A percentile compares a stretch with the other conserved stretches of the same genome.
Conservation (phyloP, 1,140 invertebrate genomes). For the Eupeodes corollae region DNA sequence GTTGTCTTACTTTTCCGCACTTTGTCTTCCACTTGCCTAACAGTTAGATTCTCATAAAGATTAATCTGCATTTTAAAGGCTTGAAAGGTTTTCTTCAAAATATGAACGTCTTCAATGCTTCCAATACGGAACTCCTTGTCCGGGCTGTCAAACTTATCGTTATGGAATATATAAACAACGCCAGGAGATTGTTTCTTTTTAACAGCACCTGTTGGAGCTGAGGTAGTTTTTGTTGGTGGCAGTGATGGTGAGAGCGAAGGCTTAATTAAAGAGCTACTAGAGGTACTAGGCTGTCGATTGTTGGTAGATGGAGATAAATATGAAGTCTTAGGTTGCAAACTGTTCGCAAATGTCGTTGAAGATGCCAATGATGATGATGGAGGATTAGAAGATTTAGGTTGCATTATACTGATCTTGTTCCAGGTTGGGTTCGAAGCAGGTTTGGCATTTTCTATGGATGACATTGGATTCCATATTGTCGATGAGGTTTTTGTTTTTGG, state of each 20-base stretch:
- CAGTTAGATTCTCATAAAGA: slow-evolving; percentile 18
- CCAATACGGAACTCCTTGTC: slow-evolving; percentile 18
- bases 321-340: background rate
- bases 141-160: slow-evolving; percentile 22
- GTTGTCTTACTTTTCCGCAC: slow-evolving; percentile 21
- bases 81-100: slow-evolving; percentile 14
- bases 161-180: slow-evolving; percentile 25
- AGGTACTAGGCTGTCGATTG: background rate
- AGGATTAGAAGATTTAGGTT: background rate
- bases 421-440: too few species aligned
- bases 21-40: slow-evolving; percentile 13
- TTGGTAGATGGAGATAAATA: too few species aligned
- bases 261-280: background rate
- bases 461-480: too few species aligned
- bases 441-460: too few species aligned
- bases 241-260: background rate
- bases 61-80: slow-evolving; percentile 21
- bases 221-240: background rate
- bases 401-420: too few species aligned
- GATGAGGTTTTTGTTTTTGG: too few species aligned
- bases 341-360: background rate
- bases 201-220: background rate
- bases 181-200: slow-evolving; percentile 19
- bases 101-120: slow-evolving; percentile 22
- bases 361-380: slow-evolving; percentile 3